These are phyloP conservation scores for Plutella xylostella DNA, from an alignment of 2,888 invertebrate genomes.

Conservation along the genomic window DNA sequence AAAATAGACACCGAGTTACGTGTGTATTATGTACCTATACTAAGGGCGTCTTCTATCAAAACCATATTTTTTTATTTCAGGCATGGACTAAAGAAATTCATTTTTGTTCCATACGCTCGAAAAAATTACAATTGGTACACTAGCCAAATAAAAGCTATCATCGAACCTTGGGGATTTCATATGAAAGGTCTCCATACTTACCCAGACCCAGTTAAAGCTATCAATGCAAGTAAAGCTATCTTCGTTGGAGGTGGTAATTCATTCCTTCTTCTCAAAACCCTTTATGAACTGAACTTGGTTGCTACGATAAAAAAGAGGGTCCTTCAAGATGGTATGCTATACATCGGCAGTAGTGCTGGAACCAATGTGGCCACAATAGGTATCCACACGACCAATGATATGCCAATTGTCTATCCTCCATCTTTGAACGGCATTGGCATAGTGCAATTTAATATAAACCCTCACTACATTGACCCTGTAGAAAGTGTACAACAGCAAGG, in stretches of 20 bases:
- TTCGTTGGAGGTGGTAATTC: slow-evolving; percentile 88
- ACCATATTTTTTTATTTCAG: slow-evolving; percentile 54
- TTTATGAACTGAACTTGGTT: slow-evolving; percentile 77
- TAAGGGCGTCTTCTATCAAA: too few relatives aligned
- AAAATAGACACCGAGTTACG: too few relatives aligned
- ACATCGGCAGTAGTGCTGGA: slow-evolving; percentile 85
- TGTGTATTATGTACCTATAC: too few relatives aligned
- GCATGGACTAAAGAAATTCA: slow-evolving; percentile 71
- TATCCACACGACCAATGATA: slow-evolving; percentile 88
- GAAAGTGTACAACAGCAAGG: slow-evolving; percentile 77
- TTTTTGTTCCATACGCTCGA: slow-evolving; percentile 83
- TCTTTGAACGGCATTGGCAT: slow-evolving; percentile 77
- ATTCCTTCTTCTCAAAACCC: slow-evolving; percentile 76
- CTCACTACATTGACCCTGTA: slow-evolving; percentile 80
- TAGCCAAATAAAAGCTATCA: slow-evolving; percentile 64
- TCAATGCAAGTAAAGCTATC: slow-evolving; percentile 74
- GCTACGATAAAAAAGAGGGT: slow-evolving; percentile 73
- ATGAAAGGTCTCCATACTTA: slow-evolving; percentile 76
- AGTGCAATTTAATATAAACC: slow-evolving; percentile 87
- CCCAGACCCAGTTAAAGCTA: slow-evolving; percentile 64
- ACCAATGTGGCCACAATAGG: slow-evolving; percentile 85
- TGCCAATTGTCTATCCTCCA: slow-evolving; percentile 85
- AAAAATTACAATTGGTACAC: slow-evolving; percentile 76
- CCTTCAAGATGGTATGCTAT: slow-evolving; percentile 72
- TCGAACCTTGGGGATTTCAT: slow-evolving; percentile 74